Evolutionary conservation across 2,888 invertebrate species (phyloP), one percentile per base, ranked within the genome.

Genomic region (Malthinus seriepunctatus): DNA sequence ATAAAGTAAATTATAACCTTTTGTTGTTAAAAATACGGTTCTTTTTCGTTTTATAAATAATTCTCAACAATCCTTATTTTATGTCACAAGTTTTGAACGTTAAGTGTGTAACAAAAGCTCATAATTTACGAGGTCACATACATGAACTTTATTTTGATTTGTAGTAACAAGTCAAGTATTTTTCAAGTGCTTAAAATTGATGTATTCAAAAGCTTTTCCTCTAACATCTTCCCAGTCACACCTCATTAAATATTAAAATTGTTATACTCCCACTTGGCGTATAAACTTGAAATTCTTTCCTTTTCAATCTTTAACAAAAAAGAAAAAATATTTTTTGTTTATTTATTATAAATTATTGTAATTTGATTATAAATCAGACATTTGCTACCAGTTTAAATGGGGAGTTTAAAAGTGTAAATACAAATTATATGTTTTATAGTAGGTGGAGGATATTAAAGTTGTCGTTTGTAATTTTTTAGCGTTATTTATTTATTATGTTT

Each of bases 141-240:
- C 57, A 63, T 56, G 51, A 60, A 63, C 60, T 65, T 60, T 54
- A 60, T 59, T 63, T 61, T 65, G 65, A 65, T 63, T 65, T 65
- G 65, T 60, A 31, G 47, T 37, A 46, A 51, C 44, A 53, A 56
- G 53, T 48, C 48, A 56, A 58, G 60, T 49, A 56, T 45, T 62
- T 23, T 23, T 62, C 62, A 65, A 66, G 65, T 65, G 63, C 62
- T 52, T 62, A 35, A 61, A 60, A 62, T 66, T 65, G 63, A 66
- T 56, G 63, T 50, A 51, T 53, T 23, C 23, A 23, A 47, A 55
- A 55, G 60, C 59, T 58, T 38, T n/a, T 56, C 46, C 63, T 63
- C 60, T 60, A 59, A 56, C 51, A 59, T 63, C 65, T 62, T 65
- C 62, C n/a, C 55, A 62, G 64, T 63, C 59, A 61, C 66, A 66